Conservation (phyloP, 1,140 invertebrate genomes). For the Rhizoglyphus robini region DNA sequence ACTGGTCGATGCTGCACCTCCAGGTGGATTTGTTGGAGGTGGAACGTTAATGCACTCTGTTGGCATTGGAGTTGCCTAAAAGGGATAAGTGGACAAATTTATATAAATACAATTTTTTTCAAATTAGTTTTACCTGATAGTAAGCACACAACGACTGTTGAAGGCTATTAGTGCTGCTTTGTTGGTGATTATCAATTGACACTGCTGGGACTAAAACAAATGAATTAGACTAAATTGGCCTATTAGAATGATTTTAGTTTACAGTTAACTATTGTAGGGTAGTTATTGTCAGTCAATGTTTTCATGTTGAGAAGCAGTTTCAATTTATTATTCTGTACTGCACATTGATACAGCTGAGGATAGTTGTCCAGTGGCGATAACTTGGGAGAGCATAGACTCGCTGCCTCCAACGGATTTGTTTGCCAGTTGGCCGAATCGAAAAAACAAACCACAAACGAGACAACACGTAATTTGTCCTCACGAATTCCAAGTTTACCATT, state of each 20-base stretch:
- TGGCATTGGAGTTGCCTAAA: too few species aligned
- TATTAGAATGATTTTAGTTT: too few species aligned
- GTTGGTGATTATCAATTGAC: not conserved
- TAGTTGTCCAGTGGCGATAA: not conserved
- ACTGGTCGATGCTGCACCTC: too few species aligned
- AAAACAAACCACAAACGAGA: not conserved
- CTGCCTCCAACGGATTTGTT: not conserved
- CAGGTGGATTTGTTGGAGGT: too few species aligned
- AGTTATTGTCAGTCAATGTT: not conserved
- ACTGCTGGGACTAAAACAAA: not conserved
- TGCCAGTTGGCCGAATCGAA: not conserved
- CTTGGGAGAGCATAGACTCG: not conserved
- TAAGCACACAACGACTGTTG: not conserved
- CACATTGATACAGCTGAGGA: not conserved
- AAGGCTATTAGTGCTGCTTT: not conserved
- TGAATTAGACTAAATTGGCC: too few species aligned
- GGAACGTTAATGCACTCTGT: too few species aligned
- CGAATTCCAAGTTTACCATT: not conserved
- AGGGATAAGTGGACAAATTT: too few species aligned
- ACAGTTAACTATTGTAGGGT: not conserved
- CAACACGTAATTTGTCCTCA: not conserved
- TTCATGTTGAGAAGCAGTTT: not conserved
- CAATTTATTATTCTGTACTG: not conserved
- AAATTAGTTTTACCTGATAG: too few species aligned
- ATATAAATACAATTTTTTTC: too few species aligned